These are phyloP conservation scores for Cabera pusaria DNA, from an alignment of 2,888 invertebrate genomes.

Conservation along the genomic window DNA sequence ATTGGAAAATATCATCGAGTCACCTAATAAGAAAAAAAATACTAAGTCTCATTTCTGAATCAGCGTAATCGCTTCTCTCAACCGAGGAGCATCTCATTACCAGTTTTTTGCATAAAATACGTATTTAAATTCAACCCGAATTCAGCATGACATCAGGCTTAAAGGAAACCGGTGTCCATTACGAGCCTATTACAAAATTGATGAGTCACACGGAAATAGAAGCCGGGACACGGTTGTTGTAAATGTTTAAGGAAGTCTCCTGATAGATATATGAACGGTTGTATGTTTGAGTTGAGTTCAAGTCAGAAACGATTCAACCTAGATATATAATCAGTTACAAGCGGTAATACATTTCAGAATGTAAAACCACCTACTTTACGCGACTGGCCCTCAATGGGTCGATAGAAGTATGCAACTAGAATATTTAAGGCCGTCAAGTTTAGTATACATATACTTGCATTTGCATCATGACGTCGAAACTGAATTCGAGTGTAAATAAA, in stretches of 20 bases:
- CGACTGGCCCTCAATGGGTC: constrained; percentile 12
- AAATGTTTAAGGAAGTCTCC: too few relatives aligned
- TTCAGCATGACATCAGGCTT: constrained; percentile 30
- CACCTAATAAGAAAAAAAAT: too few relatives aligned
- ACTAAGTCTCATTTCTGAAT: constrained; percentile 4
- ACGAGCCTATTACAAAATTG: constrained; percentile 32
- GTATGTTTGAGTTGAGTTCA: too few relatives aligned
- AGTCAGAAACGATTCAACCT: constrained; percentile 4
- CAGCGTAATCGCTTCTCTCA: constrained; percentile 6
- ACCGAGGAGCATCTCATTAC: constrained; percentile 10
- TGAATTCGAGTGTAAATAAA: constrained; percentile 22
- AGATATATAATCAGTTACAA: constrained; percentile 10
- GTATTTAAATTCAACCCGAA: constrained; percentile 32
- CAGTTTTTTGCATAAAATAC: constrained; percentile 20
- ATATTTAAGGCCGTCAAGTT: constrained; percentile 30
- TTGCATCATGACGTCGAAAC: constrained; percentile 30
- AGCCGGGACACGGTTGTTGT: constrained; percentile 10
- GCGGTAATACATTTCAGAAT: constrained; percentile 16
- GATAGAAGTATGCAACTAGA: constrained; percentile 30
- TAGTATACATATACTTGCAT: constrained; percentile 29
- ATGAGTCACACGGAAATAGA: constrained; percentile 32
- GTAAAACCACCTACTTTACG: constrained; percentile 17
- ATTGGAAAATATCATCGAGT: too few relatives aligned
- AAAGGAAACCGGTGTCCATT: constrained; percentile 31
- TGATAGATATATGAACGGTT: constrained; percentile 2